A percentile compares a stretch with the other conserved stretches of the same genome.
These are phyloP conservation scores for Phengaris arion DNA, from an alignment of 2,888 invertebrate species.

Conservation along the genomic window DNA sequence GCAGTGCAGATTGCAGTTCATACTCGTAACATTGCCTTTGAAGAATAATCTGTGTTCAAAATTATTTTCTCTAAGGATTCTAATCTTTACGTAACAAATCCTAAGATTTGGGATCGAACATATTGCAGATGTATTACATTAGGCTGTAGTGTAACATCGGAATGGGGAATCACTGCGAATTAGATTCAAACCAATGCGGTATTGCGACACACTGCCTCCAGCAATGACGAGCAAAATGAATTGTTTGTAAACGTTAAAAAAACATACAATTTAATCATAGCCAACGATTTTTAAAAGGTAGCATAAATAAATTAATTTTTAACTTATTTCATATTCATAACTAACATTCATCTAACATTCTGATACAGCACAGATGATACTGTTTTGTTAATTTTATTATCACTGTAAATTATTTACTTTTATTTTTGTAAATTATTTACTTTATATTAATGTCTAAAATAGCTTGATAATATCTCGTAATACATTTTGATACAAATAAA, in stretches of 20 bases:
- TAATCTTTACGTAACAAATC: no score
- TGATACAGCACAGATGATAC: no score
- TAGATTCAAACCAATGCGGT: slow-evolving; percentile 16
- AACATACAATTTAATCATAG: no score
- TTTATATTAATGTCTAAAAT: not conserved
- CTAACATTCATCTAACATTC: no score
- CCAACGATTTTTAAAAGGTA: no score
- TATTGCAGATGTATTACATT: slow-evolving; percentile 16
- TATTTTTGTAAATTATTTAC: not conserved
- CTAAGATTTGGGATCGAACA: not conserved
- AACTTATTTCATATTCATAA: no score
- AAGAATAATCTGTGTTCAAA: not conserved
- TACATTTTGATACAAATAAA: not conserved
- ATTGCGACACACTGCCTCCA: slow-evolving; percentile 13
- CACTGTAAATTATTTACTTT: not conserved
- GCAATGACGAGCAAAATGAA: not conserved
- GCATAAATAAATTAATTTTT: no score
- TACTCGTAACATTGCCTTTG: not conserved
- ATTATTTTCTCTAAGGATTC: no score
- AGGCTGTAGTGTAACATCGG: slow-evolving; percentile 7
- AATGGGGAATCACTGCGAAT: slow-evolving; percentile 22
- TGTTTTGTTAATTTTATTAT: no score
- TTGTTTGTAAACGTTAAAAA: not conserved
- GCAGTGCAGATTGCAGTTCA: not conserved
- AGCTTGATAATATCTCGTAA: not conserved